Evolutionary conservation across 2,888 invertebrate species (phyloP).

Genomic region (Papilio gigon): DNA sequence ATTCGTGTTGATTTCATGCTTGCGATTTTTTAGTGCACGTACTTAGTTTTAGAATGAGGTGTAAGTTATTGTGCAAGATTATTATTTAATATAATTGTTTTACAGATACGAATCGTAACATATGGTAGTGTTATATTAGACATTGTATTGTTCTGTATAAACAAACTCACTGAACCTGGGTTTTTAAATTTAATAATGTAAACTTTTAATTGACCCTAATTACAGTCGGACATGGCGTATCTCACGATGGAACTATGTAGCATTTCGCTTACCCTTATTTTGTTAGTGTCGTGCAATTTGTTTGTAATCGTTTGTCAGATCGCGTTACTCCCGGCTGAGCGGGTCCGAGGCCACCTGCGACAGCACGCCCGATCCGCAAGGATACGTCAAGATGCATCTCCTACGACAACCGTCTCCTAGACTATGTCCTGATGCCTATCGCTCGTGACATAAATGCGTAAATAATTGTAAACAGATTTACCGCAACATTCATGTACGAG

Average conservation of each 20-base stretch:
- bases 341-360: conserved; percentile 29
- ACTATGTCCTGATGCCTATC: conserved; percentile 26
- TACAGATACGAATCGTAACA: neutral
- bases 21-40: neutral
- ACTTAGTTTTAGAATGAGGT: neutral
- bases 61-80: neutral
- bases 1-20: neutral
- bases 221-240: neutral
- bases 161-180: neutral
- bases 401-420: conserved; percentile 17
- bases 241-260: neutral
- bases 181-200: neutral
- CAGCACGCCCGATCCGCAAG: conserved; percentile 28
- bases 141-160: neutral
- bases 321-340: conserved; percentile 27
- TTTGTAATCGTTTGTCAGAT: conserved; percentile 32
- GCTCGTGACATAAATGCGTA: conserved; percentile 39
- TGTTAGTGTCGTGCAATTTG: neutral
- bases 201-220: neutral
- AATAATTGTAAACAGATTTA: conserved; percentile 41
- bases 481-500: conserved; percentile 31
- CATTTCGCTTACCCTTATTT: neutral
- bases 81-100: too few relatives aligned
- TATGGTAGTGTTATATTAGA: neutral
- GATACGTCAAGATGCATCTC: conserved; percentile 38